phyloP scores from a whole-genome alignment of 2,113 vertebrate genomes.

The Rhizomys pruinosus region DNA sequence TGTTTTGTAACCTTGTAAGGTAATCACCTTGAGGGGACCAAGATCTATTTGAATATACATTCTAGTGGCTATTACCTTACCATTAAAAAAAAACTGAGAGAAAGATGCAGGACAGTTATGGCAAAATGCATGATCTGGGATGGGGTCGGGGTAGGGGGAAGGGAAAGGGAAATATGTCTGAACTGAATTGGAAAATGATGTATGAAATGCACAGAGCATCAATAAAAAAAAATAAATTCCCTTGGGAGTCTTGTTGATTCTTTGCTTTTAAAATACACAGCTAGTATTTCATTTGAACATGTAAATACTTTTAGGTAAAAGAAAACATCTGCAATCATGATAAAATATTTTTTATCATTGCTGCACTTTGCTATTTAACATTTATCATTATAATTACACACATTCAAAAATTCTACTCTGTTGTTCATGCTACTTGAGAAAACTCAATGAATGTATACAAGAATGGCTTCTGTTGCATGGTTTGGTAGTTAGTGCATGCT shows the following conservation, averaged over 20 bases:
- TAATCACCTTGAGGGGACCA: not conserved
- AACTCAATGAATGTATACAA: not conserved
- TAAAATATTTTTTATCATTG: not conserved
- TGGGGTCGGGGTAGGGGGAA: too few species aligned
- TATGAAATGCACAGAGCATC: too few species aligned
- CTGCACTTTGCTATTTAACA: not conserved
- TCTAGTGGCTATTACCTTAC: slow-evolving; percentile 33
- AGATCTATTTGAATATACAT: not conserved
- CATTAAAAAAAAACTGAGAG: too few species aligned
- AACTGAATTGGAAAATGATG: too few species aligned
- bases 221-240: too few species aligned
- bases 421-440: slow-evolving; percentile 9
- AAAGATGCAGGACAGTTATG: too few species aligned
- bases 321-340: not conserved
- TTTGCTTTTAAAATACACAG: slow-evolving; percentile 13
- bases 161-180: too few species aligned
- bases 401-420: slow-evolving; percentile 26
- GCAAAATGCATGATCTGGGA: too few species aligned
- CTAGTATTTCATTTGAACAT: slow-evolving; percentile 14
- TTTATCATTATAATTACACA: slow-evolving; percentile 47
- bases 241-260: not conserved
- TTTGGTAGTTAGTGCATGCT: too few species aligned
- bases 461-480: not conserved
- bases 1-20: not conserved
- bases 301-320: slow-evolving; percentile 38